Base-by-base conservation (phyloP, 2,888 invertebrate species). In the Conchocele bisecta region DNA sequence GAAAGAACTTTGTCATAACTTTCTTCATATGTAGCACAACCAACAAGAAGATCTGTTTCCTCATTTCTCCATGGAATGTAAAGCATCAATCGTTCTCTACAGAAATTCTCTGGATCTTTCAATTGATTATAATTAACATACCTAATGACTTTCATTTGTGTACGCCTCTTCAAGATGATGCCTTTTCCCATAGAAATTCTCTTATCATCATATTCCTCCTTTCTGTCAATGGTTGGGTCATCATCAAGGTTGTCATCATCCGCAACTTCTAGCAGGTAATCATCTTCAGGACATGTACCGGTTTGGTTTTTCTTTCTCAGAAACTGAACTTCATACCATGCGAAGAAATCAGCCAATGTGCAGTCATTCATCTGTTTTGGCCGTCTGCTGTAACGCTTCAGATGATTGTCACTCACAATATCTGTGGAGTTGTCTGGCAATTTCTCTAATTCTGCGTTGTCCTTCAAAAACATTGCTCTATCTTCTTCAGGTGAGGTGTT, bases 61-160 rank as follows among this genome's bases (percentile, higher is more conserved):
- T 61, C 85, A 61, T 86, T 54, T 42, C 85, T 44, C 87, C 87
- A 89, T 5, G 83, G 79, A 0, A 70, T 29, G 59, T 70, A 88
- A 2, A 89, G 68, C 86, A 87, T 85, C 0, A 86, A 15, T 28
- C 79, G 60, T 48, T 85, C 80, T 15, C 87, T 61, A 53, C 70
- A 83, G 59, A 75, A 82, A 42, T 88, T 79, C 11, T 77, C 53
- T 15, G 63, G 42, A 33, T 88, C 84, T 31, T 50, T 35, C 33
- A 67, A 26, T 7, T 58, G 31, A 28, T 70, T 63, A 22, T 67
- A 70, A 17, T 46, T 29, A 31, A 68, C 44, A 35, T 54, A 70
- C 17, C 74, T 66, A 3, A 79, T 44, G 2, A 75, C 57, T 35
- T 65, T 71, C 17, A 48, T 54, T 15, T 17, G 17, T 15, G 2